Percentiles rank a stretch among this genome's conserved stretches.
Conservation (phyloP, 2,797 vertebrate genomes). For the Decapterus maruadsi region DNA sequence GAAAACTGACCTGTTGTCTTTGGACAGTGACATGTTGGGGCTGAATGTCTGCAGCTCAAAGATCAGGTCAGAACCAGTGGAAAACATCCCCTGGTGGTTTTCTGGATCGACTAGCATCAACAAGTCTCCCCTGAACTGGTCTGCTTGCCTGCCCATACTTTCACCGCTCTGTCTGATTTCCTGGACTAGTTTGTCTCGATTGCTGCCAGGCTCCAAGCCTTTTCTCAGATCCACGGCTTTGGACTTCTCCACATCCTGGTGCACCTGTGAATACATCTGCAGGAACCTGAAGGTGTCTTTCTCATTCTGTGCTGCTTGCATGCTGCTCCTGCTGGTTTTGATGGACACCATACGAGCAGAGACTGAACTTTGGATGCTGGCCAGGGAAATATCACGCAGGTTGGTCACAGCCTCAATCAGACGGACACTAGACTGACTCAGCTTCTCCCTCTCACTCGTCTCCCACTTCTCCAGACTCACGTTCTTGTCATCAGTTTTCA, state of each 20-base stretch:
- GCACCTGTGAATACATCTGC: slow-evolving; percentile 74
- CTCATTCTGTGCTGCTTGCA: slow-evolving; percentile 62
- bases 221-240: slow-evolving; percentile 64
- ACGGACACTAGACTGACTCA: slow-evolving; percentile 32
- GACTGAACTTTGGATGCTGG: slow-evolving; percentile 67
- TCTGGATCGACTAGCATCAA: slow-evolving; percentile 73
- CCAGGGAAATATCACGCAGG: slow-evolving; percentile 57
- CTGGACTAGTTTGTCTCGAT: slow-evolving; percentile 58
- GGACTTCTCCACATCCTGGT: slow-evolving; percentile 72
- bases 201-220: slow-evolving; percentile 62
- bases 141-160: slow-evolving; percentile 44
- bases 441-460: slow-evolving; percentile 55
- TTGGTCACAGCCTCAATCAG: slow-evolving; percentile 59
- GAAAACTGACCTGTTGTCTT: slow-evolving; percentile 63
- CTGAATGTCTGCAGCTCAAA: slow-evolving; percentile 40
- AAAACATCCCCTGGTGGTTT: slow-evolving; percentile 27
- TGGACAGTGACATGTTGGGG: slow-evolving; percentile 56
- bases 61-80: slow-evolving; percentile 21
- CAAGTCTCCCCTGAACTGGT: slow-evolving; percentile 49
- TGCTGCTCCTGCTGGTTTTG: slow-evolving; percentile 59
- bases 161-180: slow-evolving; percentile 51
- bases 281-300: slow-evolving; percentile 76
- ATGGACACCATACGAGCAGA: slow-evolving; percentile 67
- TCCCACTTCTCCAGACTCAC: slow-evolving; percentile 70
- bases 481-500: slow-evolving; percentile 25